These are phyloP conservation scores for Drosophila arizonae DNA, from an alignment of 1,140 invertebrate species.

Conservation along the genomic window DNA sequence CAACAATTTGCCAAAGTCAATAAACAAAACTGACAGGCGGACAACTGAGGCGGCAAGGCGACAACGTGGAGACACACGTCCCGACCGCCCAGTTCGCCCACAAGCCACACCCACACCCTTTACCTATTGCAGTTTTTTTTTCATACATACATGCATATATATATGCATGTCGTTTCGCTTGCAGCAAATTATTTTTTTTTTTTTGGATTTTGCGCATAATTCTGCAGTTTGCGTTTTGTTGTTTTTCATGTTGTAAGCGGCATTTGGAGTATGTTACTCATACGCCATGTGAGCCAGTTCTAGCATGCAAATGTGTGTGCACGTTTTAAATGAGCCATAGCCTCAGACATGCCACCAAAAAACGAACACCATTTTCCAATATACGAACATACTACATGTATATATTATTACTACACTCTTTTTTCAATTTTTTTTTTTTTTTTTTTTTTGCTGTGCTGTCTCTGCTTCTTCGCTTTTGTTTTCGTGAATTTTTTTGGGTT, in stretches of 20 bases:
- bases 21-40: constrained; percentile 74
- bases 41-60: constrained; percentile 26
- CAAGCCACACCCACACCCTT: not conserved
- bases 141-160: not conserved
- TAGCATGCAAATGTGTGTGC: constrained; percentile 56
- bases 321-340: constrained; percentile 71
- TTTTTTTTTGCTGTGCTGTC: too few relatives aligned
- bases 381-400: not conserved
- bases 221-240: constrained; percentile 60
- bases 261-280: constrained; percentile 79
- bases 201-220: constrained; percentile 79
- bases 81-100: not conserved
- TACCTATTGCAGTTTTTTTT: constrained; percentile 32
- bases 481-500: constrained; percentile 35
- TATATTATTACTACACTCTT: not conserved
- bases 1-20: constrained; percentile 80
- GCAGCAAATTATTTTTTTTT: constrained; percentile 77
- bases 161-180: constrained; percentile 38
- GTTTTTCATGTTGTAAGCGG: constrained; percentile 34
- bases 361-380: constrained; percentile 22
- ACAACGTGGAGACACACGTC: constrained; percentile 22
- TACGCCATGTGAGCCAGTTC: constrained; percentile 56
- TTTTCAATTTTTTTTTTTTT: too few relatives aligned
- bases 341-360: constrained; percentile 53
- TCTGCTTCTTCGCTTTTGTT: constrained; percentile 21